These are phyloP conservation scores for Novumbra hubbsi DNA, from an alignment of 2,797 vertebrate species.

Conservation along the genomic window DNA sequence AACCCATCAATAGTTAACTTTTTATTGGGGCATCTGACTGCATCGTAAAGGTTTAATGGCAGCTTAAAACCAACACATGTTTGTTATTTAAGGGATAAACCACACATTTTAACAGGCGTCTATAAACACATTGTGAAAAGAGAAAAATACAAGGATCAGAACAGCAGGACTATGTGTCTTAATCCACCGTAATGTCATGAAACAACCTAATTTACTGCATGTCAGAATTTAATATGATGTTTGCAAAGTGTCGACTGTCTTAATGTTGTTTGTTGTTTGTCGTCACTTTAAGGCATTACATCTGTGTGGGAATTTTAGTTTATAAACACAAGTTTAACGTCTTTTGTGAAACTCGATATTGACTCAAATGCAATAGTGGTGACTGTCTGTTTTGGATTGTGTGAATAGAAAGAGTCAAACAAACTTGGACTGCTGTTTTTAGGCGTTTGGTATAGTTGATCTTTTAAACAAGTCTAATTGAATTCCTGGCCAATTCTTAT, in stretches of 20 bases:
- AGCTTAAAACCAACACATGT: slow-evolving; percentile 47
- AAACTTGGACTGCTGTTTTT: no score
- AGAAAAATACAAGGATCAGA: slow-evolving; percentile 62
- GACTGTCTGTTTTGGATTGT: no score
- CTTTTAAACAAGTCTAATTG: not conserved
- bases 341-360: no score
- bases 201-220: slow-evolving; percentile 49
- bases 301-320: not conserved
- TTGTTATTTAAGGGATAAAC: slow-evolving; percentile 55
- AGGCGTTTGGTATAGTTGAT: no score
- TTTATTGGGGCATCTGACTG: slow-evolving; percentile 36
- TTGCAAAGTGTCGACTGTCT: slow-evolving; percentile 30
- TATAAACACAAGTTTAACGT: not conserved
- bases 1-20: slow-evolving; percentile 24
- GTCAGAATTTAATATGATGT: slow-evolving; percentile 49
- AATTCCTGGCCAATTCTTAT: not conserved
- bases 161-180: slow-evolving; percentile 56
- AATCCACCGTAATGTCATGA: slow-evolving; percentile 53
- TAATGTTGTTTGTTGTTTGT: slow-evolving; percentile 45
- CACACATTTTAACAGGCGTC: slow-evolving; percentile 57
- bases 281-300: slow-evolving; percentile 26
- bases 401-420: no score
- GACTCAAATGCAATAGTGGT: no score
- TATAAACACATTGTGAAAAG: slow-evolving; percentile 48
- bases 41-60: slow-evolving; percentile 55